These are phyloP conservation scores for Fukomys damarensis DNA, from an alignment of 2,113 vertebrate species.

Conservation along the genomic window DNA sequence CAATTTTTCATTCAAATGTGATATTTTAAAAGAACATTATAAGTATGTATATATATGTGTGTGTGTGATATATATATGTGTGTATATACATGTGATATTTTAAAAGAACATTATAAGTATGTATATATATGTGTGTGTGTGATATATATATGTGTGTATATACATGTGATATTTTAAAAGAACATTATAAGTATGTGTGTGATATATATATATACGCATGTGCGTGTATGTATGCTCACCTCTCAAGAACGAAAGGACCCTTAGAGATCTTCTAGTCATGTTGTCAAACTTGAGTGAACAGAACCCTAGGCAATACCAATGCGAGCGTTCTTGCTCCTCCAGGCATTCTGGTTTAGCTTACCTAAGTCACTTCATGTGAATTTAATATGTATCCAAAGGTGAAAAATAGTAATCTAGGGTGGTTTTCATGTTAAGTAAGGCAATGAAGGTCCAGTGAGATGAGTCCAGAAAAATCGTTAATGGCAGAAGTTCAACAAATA, in stretches of 20 bases:
- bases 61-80: no score
- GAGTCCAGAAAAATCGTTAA: neutral
- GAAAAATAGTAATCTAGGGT: neutral
- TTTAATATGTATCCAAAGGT: neutral
- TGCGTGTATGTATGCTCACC: neutral
- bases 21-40: neutral
- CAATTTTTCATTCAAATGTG: neutral
- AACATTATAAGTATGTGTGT: no score
- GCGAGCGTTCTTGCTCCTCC: neutral
- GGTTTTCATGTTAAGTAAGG: neutral
- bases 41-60: neutral
- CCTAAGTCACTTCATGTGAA: neutral
- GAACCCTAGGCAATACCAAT: neutral
- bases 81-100: neutral
- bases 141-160: no score
- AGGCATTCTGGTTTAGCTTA: neutral
- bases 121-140: no score
- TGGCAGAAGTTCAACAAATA: neutral
- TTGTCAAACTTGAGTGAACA: constrained; percentile 8
- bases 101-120: no score
- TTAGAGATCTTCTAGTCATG: neutral
- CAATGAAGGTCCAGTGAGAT: neutral
- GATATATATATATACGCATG: neutral
- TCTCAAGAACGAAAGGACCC: neutral
- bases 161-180: neutral